A percentile compares a stretch with the other conserved stretches of the same genome.
Evolutionary conservation across 1,140 invertebrate species (phyloP).

Genomic region (Zaprionus camerounensis): DNA sequence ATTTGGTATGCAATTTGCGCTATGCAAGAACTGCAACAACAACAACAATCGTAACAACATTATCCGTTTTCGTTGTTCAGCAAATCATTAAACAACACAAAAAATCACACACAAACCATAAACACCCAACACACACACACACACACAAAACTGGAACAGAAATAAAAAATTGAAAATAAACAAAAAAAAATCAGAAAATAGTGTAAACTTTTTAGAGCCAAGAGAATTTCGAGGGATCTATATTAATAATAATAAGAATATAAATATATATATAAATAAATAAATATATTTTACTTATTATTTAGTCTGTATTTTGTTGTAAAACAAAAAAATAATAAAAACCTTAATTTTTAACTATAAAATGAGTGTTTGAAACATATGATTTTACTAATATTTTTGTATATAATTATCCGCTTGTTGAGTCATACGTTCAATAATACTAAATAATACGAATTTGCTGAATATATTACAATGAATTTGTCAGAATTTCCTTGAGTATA

Average conservation of each 20-base stretch:
- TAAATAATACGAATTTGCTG: too few species aligned
- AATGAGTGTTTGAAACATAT: not conserved
- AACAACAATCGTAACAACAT: not conserved
- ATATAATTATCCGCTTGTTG: not conserved
- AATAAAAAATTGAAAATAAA: conserved; percentile 33
- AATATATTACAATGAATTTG: too few species aligned
- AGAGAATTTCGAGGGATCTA: conserved; percentile 66
- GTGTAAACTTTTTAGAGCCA: conserved; percentile 74
- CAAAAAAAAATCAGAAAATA: conserved; percentile 57
- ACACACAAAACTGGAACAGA: conserved; percentile 52
- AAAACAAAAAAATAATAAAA: conserved; percentile 80
- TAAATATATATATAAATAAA: conserved; percentile 72
- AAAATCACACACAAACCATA: conserved; percentile 24
- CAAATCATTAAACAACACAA: conserved; percentile 22
- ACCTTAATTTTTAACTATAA: conserved; percentile 72
- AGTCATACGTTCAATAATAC: too few species aligned
- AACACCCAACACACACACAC: conserved; percentile 25
- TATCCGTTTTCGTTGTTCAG: conserved; percentile 24
- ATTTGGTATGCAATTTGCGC: conserved; percentile 23
- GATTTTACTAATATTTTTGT: not conserved
- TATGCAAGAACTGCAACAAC: conserved; percentile 44
- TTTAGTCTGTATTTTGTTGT: conserved; percentile 83
- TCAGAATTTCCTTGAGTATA: not conserved
- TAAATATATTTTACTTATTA: conserved; percentile 82
- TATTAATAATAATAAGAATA: conserved; percentile 75